phyloP scores from a whole-genome alignment of 2,797 vertebrate species.

The Ammospiza maritima region DNA sequence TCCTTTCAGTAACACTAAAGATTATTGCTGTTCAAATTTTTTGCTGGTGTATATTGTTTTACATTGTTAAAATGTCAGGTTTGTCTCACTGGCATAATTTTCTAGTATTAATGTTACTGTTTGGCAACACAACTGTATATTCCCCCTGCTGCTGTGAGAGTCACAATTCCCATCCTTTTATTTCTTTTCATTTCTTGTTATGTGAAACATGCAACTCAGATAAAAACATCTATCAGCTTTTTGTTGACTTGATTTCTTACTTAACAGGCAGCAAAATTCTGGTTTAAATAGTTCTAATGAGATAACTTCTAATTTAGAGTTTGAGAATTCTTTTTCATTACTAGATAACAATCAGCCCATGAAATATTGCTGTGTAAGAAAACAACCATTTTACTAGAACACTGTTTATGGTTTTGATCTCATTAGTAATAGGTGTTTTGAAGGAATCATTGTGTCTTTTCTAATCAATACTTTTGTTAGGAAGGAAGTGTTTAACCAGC shows the following conservation, averaged over 20 bases:
- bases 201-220: neutral
- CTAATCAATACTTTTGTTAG: constrained; percentile 63
- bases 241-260: constrained; percentile 65
- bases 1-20: constrained; percentile 70
- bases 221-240: constrained; percentile 41
- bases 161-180: constrained; percentile 57
- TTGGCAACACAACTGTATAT: constrained; percentile 53
- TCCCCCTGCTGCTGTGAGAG: constrained; percentile 59
- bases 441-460: constrained; percentile 68
- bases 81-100: constrained; percentile 57
- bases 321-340: constrained; percentile 58
- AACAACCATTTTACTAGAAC: constrained; percentile 39
- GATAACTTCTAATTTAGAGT: constrained; percentile 66
- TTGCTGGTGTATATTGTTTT: constrained; percentile 49
- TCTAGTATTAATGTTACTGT: constrained; percentile 27
- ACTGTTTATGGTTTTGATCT: constrained; percentile 55
- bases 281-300: constrained; percentile 75
- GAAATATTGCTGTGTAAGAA: constrained; percentile 48
- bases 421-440: constrained; percentile 60
- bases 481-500: constrained; percentile 65
- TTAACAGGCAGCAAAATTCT: constrained; percentile 73
- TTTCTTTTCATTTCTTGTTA: constrained; percentile 42
- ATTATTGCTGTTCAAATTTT: constrained; percentile 61
- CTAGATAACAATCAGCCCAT: constrained; percentile 70
- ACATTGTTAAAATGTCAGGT: constrained; percentile 38